Base-by-base conservation (phyloP, 2,888 invertebrate species). In the Cephus sareptanus region DNA sequence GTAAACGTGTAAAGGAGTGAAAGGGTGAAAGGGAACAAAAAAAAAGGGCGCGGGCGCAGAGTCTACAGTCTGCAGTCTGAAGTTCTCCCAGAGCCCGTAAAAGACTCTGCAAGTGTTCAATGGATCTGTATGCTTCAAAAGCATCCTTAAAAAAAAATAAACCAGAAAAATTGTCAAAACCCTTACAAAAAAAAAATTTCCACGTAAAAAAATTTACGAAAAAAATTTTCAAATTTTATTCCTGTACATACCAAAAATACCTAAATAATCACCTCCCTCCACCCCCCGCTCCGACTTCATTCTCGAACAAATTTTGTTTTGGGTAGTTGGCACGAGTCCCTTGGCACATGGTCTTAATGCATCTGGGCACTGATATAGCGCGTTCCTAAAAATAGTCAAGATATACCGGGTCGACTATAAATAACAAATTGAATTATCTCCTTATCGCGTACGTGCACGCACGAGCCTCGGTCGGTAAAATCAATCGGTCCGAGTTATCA, bases 301-400 rank as follows among this genome's bases (percentile, higher is more conserved):
- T 6, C 23, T 23, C 23, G 23, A 15, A 15, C 2, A 56, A 9
- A 23, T 23, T 56, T 56, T 56, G 56, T 56, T 56, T 23, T 56
- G 23, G 56, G 56, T 56, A 23, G 56, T 56, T 23, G 56, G 56
- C 56, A 56, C 56, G 56, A 56, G 56, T 2, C 56, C 56, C 56
- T 56, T 56, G 56, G 56, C 23, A 56, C 56, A 56, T 23, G 23
- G 56, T 56, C 56, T 9, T 23, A 56, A 56, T 23, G 56, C 56
- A 56, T 56, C 56, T 75, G 81, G 34, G 34, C 78, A 78, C 81
- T 83, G 81, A 83, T 80, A 81, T 79, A 81, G 81, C 80, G 77
- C 80, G 80, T 76, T 75, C 79, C 83, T 83, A 83, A 83, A 83
- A 81, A 83, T 83, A 83, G 76, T 78, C 77, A 56, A 78, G 75